phyloP scores from a whole-genome alignment of 2,888 invertebrate species.

The Lochmaea capreae region DNA sequence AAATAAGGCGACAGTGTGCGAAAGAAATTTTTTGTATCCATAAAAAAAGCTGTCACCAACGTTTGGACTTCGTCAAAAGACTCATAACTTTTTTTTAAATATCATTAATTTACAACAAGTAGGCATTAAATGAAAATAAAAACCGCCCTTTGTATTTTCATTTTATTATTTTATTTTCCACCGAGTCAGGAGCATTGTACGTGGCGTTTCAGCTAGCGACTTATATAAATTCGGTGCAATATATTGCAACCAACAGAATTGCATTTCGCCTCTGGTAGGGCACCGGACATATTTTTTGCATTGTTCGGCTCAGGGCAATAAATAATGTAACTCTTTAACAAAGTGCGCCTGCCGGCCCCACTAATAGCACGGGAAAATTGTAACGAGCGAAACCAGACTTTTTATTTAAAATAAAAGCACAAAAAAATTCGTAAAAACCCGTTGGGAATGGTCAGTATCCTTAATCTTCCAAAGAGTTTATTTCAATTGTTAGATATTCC shows the following conservation, averaged over 20 bases:
- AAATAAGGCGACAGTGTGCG: too few species aligned
- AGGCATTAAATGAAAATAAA: conserved; percentile 3
- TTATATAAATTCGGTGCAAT: conserved; percentile 60
- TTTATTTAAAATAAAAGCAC: not conserved
- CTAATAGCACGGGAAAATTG: conserved; percentile 43
- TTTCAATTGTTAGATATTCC: not conserved
- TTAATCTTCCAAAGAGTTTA: not conserved
- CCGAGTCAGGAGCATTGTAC: conserved; percentile 42
- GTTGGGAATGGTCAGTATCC: not conserved
- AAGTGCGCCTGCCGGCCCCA: conserved; percentile 59
- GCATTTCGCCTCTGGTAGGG: conserved; percentile 62
- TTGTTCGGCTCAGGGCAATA: conserved; percentile 62
- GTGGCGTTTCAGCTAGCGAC: conserved; percentile 55
- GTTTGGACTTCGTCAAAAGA: not conserved
- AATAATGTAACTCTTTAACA: conserved; percentile 65
- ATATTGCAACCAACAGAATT: conserved; percentile 59
- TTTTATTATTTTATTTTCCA: conserved; percentile 10
- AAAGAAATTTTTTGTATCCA: too few species aligned
- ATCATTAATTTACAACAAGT: not conserved
- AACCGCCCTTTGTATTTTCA: not conserved
- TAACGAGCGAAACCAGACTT: not conserved
- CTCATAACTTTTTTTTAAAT: not conserved
- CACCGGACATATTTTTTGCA: conserved; percentile 64
- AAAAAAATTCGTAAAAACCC: not conserved
- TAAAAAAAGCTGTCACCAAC: too few species aligned